A percentile compares a stretch with the other conserved stretches of the same genome.
phyloP scores from a whole-genome alignment of 1,140 invertebrate genomes.

The Cydia pomonella region DNA sequence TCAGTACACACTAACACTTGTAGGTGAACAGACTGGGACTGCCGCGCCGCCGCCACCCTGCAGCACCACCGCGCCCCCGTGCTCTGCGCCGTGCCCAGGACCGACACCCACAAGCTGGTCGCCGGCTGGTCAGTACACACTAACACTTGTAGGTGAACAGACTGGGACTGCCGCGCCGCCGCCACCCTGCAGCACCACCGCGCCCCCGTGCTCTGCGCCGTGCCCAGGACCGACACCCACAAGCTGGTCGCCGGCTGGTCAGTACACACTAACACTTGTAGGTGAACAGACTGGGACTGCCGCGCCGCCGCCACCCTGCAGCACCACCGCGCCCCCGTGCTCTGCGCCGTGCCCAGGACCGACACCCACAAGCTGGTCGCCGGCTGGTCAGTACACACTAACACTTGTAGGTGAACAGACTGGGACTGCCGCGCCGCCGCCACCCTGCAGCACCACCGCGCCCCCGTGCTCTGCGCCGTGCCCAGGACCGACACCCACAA shows the following conservation, averaged over 20 bases:
- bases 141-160: no score
- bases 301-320: not conserved
- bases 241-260: constrained; percentile 14
- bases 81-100: not conserved
- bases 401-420: no score
- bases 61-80: not conserved
- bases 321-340: not conserved
- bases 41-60: not conserved
- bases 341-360: not conserved
- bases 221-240: not conserved
- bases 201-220: not conserved
- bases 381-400: not conserved
- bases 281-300: no score
- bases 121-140: not conserved
- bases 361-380: not conserved
- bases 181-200: not conserved
- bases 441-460: not conserved
- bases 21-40: no score
- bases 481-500: not conserved
- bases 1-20: not conserved
- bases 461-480: not conserved
- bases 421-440: not conserved
- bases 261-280: not conserved
- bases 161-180: no score
- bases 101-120: not conserved